Base-by-base conservation (phyloP, 2,797 vertebrate genomes). In the Liasis olivaceus region DNA sequence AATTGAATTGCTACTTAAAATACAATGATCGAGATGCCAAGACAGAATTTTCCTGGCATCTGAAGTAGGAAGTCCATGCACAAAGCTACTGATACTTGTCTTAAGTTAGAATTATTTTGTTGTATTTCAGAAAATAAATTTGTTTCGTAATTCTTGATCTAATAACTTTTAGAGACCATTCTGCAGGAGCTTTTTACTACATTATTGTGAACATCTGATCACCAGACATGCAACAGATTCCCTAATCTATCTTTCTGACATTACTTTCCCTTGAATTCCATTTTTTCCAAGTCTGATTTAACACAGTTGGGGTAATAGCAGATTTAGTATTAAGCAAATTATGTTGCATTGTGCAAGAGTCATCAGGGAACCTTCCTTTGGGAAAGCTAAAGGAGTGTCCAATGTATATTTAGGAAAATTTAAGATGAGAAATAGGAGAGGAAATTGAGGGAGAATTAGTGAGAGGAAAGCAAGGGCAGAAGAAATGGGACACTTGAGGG, bases 91-190 rank as follows among this genome's bases (percentile, higher is more conserved):
- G 31, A 81, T 81, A 1, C 22, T 72, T 8, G 77, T 3, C 51
- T 0, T 64, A 51, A 64, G 66, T 22, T 28, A 94, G 88, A 63
- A 88, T 84, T 62, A 81, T 91, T 89, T 51, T 88, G 69, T 89
- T 85, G 87, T 94, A 92, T 95, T 95, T 93, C 90, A 92, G 90
- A 89, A 92, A 91, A 93, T 94, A 96, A 77, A 91, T 14, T 42
- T 47, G 22, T 92, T 92, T 92, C 31, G 63, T 51, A 47, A 58
- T 64, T 58, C 59, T 88, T 81, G 13, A 54, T 26, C n/a, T 84
- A 84, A 92, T 88, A 84, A 84, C 60, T 63, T 63, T 77, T 88
- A 63, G 2, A 93, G 31, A 22, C 31, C 17, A 22, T 22, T 77
- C 69, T 77, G 42, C 31, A 17, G 31, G 7, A 77, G 2, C 20